Conservation (phyloP, 2,888 invertebrate species). For the Halocaridina rubra region DNA sequence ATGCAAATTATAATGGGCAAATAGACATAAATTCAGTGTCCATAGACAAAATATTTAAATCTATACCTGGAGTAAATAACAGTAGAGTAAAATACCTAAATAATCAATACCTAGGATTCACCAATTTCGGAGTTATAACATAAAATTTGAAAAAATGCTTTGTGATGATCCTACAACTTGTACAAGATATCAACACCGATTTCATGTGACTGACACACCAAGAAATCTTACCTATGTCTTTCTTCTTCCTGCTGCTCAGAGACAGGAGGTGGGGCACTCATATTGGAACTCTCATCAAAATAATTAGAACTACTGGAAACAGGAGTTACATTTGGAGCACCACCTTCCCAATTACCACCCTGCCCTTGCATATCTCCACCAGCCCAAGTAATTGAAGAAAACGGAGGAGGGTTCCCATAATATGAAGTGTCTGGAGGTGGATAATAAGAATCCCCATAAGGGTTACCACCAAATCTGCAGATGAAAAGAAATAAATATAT, state of each 20-base stretch:
- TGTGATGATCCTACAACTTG: no score
- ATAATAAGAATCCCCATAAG: constrained; percentile 46
- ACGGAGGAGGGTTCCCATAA: constrained; percentile 5
- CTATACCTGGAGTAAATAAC: no score
- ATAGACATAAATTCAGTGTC: no score
- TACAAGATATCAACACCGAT: no score
- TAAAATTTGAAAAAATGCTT: no score
- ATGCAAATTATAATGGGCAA: no score
- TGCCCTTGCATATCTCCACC: neutral
- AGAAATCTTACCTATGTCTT: constrained; percentile 37
- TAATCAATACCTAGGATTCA: no score
- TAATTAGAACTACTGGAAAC: constrained; percentile 38
- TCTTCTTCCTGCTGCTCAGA: constrained; percentile 47
- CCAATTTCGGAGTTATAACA: no score
- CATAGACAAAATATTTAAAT: no score
- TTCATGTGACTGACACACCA: no score
- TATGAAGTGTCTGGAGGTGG: neutral
- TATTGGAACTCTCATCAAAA: constrained; percentile 39
- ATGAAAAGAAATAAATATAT: no score
- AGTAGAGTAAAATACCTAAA: no score
- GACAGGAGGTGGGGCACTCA: constrained; percentile 28
- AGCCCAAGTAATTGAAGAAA: neutral
- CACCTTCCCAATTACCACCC: neutral
- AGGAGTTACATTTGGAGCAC: constrained; percentile 22
- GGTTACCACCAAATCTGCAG: constrained; percentile 49